phyloP scores from a whole-genome alignment of 2,888 invertebrate species.

The Drosophila ezoana region DNA sequence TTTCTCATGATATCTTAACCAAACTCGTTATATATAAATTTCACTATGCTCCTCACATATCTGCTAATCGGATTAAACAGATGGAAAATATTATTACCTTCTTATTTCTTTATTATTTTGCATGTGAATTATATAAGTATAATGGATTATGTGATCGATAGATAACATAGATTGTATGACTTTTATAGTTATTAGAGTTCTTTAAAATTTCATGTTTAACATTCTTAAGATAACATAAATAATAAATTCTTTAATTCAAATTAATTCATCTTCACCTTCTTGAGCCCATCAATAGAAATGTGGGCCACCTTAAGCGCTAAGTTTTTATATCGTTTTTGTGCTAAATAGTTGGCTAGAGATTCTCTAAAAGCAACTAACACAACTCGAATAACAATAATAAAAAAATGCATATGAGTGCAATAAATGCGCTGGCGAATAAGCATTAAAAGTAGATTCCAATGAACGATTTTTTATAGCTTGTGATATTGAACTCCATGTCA shows the following conservation, averaged over 20 bases:
- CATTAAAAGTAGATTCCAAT: conserved; percentile 9
- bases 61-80: too few relatives aligned
- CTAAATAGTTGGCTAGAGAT: conserved; percentile 1
- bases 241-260: neutral
- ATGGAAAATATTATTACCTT: too few relatives aligned
- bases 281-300: conserved; percentile 11
- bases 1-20: too few relatives aligned
- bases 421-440: conserved; percentile 4
- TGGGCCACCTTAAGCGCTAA: conserved; percentile 23
- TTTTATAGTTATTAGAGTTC: too few relatives aligned
- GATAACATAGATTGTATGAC: neutral
- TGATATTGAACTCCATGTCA: conserved; percentile 20
- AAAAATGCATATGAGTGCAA: conserved; percentile 27
- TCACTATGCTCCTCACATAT: too few relatives aligned
- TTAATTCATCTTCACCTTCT: neutral
- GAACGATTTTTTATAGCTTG: conserved; percentile 1
- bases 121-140: too few relatives aligned
- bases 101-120: too few relatives aligned
- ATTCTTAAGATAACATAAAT: neutral
- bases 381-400: conserved; percentile 9
- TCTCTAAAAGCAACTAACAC: conserved; percentile 3
- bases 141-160: neutral
- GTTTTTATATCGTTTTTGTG: conserved; percentile 17
- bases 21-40: too few relatives aligned
- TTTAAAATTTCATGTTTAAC: neutral